Evolutionary conservation across 2,888 invertebrate species (phyloP), one percentile per base, ranked within the genome.

Genomic region (Acrobasis repandana): DNA sequence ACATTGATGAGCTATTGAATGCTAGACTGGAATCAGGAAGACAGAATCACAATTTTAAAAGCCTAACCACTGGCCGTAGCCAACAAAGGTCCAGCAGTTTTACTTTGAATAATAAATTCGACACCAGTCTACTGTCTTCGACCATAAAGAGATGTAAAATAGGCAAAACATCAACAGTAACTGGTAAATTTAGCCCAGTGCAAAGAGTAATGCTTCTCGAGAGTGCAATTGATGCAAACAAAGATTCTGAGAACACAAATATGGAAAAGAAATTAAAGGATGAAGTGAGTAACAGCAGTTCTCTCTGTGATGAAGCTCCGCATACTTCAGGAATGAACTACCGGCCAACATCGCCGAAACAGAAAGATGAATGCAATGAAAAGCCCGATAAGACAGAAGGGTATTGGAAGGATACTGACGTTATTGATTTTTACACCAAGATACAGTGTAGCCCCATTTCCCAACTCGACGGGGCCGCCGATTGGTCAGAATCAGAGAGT

Each of bases 71-170:
- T 52, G 93, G 88, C n/a, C 83, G 93, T 60, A 93, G 93, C 49
- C 94, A 94, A 72, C 95, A 95, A 75, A 88, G 95, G 68, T 94
- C 95, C 0, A 95, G 95, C 68, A 95, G 95, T 77, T 81, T 95
- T 49, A 94, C 94, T 0, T 94, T 95, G 93, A 95, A 94, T 73
- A 95, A 94, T 72, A 95, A 95, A 85, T 87, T 95, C 60, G 95
- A 95, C 70, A 93, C 93, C 38, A 93, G 92, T 61, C 88, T 92
- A 59, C 86, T 82, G 14, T 93, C 94, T 3, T 93, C 94, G 8
- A 93, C 93, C 8, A 94, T 95, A 61, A 96, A 96, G 70, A 93
- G 95, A 66, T 93, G 96, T 58, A 96, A 96, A 86, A 90, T 95
- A 70, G 86, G 88, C 14, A 88, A 89, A 78, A 76, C 88, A 15